A percentile compares a stretch with the other conserved stretches of the same genome.
These are phyloP conservation scores for Ophioderma brevispina DNA, from an alignment of 35 echinoderm and acorn worm genomes.

Conservation along the genomic window DNA sequence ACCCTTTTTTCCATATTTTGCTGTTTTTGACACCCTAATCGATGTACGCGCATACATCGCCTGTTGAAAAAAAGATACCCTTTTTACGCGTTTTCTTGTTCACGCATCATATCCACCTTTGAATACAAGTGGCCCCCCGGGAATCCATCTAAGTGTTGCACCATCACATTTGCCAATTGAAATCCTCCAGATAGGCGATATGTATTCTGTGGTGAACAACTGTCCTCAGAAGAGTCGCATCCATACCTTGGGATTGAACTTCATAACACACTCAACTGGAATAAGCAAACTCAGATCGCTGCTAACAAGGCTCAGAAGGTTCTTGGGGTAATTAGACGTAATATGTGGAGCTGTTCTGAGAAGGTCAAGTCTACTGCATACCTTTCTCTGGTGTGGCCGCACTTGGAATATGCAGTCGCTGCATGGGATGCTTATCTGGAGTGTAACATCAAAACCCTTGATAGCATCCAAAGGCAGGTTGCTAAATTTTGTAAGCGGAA, in stretches of 20 bases:
- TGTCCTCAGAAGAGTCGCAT: background rate
- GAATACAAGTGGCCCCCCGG: conserved; percentile 15
- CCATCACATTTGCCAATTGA: background rate
- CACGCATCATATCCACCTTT: too few species aligned
- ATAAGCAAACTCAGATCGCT: background rate
- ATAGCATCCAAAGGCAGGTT: background rate
- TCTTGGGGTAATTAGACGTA: background rate
- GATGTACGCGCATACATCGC: too few species aligned
- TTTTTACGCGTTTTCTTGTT: too few species aligned
- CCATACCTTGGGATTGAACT: background rate
- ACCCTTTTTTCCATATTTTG: too few species aligned
- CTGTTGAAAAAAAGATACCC: too few species aligned
- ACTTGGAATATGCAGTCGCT: background rate
- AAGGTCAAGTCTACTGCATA: background rate
- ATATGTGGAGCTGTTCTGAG: background rate
- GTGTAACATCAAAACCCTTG: background rate
- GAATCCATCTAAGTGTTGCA: background rate
- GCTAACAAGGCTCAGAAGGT: background rate
- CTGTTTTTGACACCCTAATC: too few species aligned
- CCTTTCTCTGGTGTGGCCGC: background rate
- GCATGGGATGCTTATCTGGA: conserved; percentile 1
- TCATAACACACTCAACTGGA: conserved; percentile 27
- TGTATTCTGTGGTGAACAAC: background rate
- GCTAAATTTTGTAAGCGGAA: background rate
- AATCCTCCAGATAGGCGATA: background rate